Evolutionary conservation across 2,797 vertebrate genomes (phyloP).

Genomic region (Austrolebias charrua): DNA sequence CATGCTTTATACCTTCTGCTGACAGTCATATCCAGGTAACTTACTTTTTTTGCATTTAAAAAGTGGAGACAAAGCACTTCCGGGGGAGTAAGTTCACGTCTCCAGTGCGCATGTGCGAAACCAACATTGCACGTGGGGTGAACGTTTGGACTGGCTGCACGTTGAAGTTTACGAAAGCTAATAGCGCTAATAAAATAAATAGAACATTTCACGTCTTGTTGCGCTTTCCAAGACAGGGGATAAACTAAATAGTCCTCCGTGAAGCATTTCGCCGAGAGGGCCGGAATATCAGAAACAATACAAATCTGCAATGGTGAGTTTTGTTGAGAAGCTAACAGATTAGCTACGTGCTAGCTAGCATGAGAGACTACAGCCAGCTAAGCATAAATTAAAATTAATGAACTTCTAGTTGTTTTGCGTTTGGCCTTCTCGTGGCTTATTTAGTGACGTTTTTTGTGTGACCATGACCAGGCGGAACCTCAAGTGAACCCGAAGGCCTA

Average conservation of each 20-base stretch:
- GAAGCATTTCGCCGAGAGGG: slow-evolving; percentile 86
- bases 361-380: background rate
- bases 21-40: too few species aligned
- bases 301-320: slow-evolving; percentile 61
- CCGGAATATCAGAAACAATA: slow-evolving; percentile 30
- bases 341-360: slow-evolving; percentile 31
- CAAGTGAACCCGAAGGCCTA: slow-evolving; percentile 98
- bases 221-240: background rate
- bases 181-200: background rate
- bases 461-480: slow-evolving; percentile 79
- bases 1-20: too few species aligned
- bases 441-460: background rate
- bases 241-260: slow-evolving; percentile 74
- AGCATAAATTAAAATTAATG: accelerated
- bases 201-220: background rate
- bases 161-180: background rate
- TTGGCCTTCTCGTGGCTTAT: accelerated
- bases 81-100: accelerated
- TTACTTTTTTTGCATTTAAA: too few species aligned
- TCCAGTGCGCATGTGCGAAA: slow-evolving; percentile 49
- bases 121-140: slow-evolving; percentile 63
- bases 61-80: slow-evolving; percentile 13
- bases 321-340: slow-evolving; percentile 33
- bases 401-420: accelerated
- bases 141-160: slow-evolving; percentile 27